Evolutionary conservation across 1,140 invertebrate species (phyloP).

Genomic region (Drosophila azteca): DNA sequence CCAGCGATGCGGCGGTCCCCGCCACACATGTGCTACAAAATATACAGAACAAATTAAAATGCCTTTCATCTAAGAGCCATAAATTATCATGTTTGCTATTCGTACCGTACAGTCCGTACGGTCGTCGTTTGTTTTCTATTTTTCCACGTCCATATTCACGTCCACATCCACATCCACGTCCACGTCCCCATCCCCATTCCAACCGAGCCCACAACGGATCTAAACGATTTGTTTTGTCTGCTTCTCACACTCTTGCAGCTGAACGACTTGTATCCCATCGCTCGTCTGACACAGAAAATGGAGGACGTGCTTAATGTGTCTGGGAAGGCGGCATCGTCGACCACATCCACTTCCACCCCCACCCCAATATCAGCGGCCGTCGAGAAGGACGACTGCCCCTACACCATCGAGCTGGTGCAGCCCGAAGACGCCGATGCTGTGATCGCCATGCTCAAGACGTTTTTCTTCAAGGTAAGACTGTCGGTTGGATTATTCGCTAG

Average conservation of each 20-base stretch:
- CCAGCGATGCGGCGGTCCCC: slow-evolving; percentile 17
- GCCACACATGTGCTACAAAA: slow-evolving; percentile 57
- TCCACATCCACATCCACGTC: too few relatives aligned
- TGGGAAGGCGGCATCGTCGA: slow-evolving; percentile 19
- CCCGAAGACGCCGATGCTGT: slow-evolving; percentile 62
- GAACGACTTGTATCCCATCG: slow-evolving; percentile 80
- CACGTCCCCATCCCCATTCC: not conserved
- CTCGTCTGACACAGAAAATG: slow-evolving; percentile 78
- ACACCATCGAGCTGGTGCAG: slow-evolving; percentile 68
- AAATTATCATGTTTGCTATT: slow-evolving; percentile 66
- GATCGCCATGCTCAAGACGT: slow-evolving; percentile 77
- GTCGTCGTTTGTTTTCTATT: slow-evolving; percentile 9
- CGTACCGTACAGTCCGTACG: not conserved
- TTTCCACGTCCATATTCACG: slow-evolving; percentile 6
- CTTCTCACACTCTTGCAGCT: slow-evolving; percentile 59
- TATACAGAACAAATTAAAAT: slow-evolving; percentile 60
- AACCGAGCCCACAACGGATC: slow-evolving; percentile 6
- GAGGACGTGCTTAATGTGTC: slow-evolving; percentile 69
- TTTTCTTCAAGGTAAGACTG: slow-evolving; percentile 83
- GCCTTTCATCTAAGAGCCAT: slow-evolving; percentile 75
- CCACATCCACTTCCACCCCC: not conserved
- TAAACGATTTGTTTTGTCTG: slow-evolving; percentile 65
- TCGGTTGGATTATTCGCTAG: too few relatives aligned
- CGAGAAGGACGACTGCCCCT: slow-evolving; percentile 46
- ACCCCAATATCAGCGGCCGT: too few relatives aligned